Base-by-base conservation (phyloP, 2,113 vertebrate genomes). In the Planiliza haematocheilus region DNA sequence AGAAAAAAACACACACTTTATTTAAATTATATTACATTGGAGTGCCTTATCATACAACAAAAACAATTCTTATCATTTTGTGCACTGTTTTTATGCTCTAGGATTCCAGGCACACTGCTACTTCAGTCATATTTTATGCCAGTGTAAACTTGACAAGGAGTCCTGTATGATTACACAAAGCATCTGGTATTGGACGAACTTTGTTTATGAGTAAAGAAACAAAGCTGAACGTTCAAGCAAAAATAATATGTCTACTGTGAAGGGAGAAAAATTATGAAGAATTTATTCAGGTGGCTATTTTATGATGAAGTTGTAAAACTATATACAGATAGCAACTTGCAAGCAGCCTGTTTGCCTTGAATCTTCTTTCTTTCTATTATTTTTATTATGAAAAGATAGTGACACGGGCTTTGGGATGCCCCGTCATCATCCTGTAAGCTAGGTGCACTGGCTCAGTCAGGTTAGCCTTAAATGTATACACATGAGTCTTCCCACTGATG, bases 381-480 rank as follows among this genome's bases (percentile, higher is more conserved):
- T 59, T 7, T 39, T 12, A 58, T 83, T 76, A 85, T 38, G 75
- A 91, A 49, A 42, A 65, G 59, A 94, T 13, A 9, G 90, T 91
- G 58, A 88, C 86, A 38, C 79, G 74, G 42, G 79, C 91, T 71
- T 92, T 93, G 1, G 92, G 88, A 20, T 88, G 69, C 16, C 92
- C 91, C 42, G 93, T 90, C 87, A 94, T 87, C 93, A 94, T 94
- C 89, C 95, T 95, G 63, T 96, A 94, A 10, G 92, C 91, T 0
- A 94, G 72, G 48, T 93, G 94, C 36, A 96, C 90, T 0, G 91
- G 93, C 70, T 95, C 92, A 0, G 79, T 85, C 70, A 95, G 93
- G 17, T 79, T 85, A 49, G 87, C 91, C 4, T 93, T 90, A 64
- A 93, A 94, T 4, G 85, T 93, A 53, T 95, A 91, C 13, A 95